phyloP scores from a whole-genome alignment of 2,113 vertebrate genomes.

The Muscicapa adusta region DNA sequence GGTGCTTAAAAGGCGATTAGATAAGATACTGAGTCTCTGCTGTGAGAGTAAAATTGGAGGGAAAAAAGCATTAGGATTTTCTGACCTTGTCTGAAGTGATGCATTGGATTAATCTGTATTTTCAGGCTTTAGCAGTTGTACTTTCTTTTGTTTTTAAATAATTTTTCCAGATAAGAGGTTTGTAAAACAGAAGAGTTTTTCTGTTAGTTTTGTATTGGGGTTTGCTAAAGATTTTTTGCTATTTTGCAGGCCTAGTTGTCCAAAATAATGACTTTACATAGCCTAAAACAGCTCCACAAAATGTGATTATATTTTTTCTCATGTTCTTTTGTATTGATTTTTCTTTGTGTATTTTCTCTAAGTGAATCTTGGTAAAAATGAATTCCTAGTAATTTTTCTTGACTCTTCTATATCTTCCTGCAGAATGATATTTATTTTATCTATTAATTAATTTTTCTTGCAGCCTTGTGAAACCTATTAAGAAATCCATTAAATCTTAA shows the following conservation, averaged over 20 bases:
- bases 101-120: not conserved
- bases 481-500: not conserved
- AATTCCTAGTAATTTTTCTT: not conserved
- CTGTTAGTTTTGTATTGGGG: not conserved
- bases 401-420: not conserved
- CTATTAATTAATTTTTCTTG: not conserved
- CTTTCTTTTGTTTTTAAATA: not conserved
- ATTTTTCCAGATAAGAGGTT: not conserved
- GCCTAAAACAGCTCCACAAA: not conserved
- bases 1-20: not conserved
- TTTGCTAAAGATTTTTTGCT: not conserved
- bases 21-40: not conserved
- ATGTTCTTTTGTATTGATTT: not conserved
- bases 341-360: not conserved
- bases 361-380: not conserved
- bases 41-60: not conserved
- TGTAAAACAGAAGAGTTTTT: not conserved
- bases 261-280: not conserved
- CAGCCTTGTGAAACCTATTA: not conserved
- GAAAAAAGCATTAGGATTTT: not conserved
- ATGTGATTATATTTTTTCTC: not conserved
- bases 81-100: not conserved
- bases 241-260: not conserved
- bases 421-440: not conserved
- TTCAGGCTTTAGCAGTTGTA: not conserved